Evolutionary conservation across 2,113 vertebrate genomes (phyloP), one percentile per base, ranked within the genome.

Genomic region (Scomber colias): DNA sequence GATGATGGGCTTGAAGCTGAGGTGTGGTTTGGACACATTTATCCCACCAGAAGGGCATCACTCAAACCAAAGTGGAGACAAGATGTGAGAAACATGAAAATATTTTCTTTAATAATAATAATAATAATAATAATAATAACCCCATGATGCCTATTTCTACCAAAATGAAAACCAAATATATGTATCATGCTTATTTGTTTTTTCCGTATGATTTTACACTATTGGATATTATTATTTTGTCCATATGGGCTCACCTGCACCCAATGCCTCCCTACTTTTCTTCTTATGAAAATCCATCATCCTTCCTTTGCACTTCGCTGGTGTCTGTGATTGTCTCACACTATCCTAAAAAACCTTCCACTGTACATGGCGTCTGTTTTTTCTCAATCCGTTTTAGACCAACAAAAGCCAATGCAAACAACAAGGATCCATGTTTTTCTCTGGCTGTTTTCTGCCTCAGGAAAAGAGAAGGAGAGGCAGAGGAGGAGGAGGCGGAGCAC

Each of bases 341-440:
- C 53, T 49, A 2, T 31, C 35, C 7, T 64, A 44, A 63, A 72
- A 77, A 56, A 35, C 50, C 14, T 9, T 3, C 15, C 11, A 19
- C 68, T 67, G 57, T 48, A 72, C 59, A 63, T 48, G 24, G 60
- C n/a, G 2, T 19, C 71, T 82, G 70, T 76, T 71, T 70, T 70
- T 70, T 61, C n/a, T 48, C 80, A 15, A 55, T 65, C 16, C 35
- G 77, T 44, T 77, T 11, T 5, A 35, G 68, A 50, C 62, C 80
- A 75, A 73, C 79, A 84, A 87, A 40, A 85, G 76, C 79, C 75
- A 57, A 21, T 13, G 79, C 87, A 88, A 90, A 91, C 90, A 86
- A 82, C 56, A 63, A 27, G 71, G 55, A 27, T 70, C 92, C 64
- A 69, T 40, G 55, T 63, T 84, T 86, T 89, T 88, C 60, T 90